Percentiles rank a stretch among this genome's conserved stretches.
Conservation (phyloP, 2,888 invertebrate genomes). For the Synergus gifuensis region DNA sequence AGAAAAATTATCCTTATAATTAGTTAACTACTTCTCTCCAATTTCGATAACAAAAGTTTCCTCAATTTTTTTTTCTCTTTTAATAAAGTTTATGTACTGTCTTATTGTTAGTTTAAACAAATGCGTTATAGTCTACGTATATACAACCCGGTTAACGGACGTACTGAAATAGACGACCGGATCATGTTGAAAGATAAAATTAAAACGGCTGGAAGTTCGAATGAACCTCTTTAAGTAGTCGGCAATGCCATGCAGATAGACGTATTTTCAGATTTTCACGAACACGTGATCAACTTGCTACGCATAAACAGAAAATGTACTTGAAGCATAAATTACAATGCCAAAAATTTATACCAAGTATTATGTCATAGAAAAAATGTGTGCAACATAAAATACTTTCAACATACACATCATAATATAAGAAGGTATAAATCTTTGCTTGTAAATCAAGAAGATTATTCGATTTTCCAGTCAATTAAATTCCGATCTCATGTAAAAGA, state of each 20-base stretch:
- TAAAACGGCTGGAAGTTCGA: slow-evolving; percentile 18
- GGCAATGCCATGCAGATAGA: slow-evolving; percentile 18
- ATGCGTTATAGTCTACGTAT: background rate
- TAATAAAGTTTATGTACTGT: background rate
- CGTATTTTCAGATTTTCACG: slow-evolving; percentile 8
- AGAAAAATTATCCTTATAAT: background rate
- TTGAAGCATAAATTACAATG: background rate
- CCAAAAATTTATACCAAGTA: background rate
- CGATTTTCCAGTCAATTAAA: slow-evolving; percentile 14
- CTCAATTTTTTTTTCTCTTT: background rate
- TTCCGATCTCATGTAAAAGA: slow-evolving; percentile 24
- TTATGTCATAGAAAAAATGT: no score
- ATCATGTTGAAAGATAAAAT: slow-evolving; percentile 24
- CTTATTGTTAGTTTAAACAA: background rate
- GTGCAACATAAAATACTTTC: no score
- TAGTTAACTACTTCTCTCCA: background rate
- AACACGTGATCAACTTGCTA: background rate
- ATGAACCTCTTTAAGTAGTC: background rate
- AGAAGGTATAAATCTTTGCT: background rate
- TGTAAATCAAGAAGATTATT: slow-evolving; percentile 11
- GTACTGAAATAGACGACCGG: slow-evolving; percentile 4
- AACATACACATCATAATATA: no score
- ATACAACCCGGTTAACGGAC: background rate
- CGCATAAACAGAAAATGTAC: background rate
- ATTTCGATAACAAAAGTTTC: background rate